A percentile compares a stretch with the other conserved stretches of the same genome.
phyloP scores from a whole-genome alignment of 2,888 invertebrate species.

The Apamea epomidion region DNA sequence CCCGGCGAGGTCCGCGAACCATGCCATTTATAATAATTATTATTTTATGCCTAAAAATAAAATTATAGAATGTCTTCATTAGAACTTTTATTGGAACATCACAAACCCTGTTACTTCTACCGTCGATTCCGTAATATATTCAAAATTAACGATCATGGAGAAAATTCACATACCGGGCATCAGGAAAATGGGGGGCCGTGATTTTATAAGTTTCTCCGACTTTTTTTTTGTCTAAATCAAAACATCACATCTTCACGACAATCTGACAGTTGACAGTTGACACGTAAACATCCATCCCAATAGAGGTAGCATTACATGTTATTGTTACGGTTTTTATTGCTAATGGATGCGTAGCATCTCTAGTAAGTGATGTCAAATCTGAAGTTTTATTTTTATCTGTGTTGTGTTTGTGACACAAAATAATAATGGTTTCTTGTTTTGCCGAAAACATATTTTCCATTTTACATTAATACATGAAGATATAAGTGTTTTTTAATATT shows the following conservation, averaged over 20 bases:
- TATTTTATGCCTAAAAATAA: slow-evolving; percentile 69
- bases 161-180: slow-evolving; percentile 57
- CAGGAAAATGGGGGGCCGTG: slow-evolving; percentile 46
- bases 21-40: slow-evolving; percentile 90
- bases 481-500: slow-evolving; percentile 4
- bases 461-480: background rate
- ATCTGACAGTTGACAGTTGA: slow-evolving; percentile 61
- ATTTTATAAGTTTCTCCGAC: slow-evolving; percentile 28
- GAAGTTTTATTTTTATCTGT: slow-evolving; percentile 5
- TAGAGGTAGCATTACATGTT: background rate
- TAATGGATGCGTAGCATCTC: slow-evolving; percentile 1
- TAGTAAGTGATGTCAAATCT: slow-evolving; percentile 1
- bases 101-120: background rate
- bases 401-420: slow-evolving; percentile 21
- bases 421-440: slow-evolving; percentile 44
- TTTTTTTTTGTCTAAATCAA: slow-evolving; percentile 52
- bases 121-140: background rate
- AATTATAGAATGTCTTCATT: background rate
- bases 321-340: background rate
- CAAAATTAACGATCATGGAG: background rate
- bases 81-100: background rate
- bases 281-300: slow-evolving; percentile 64
- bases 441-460: slow-evolving; percentile 28
- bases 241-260: slow-evolving; percentile 56
- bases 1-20: slow-evolving; percentile 93